Conservation (phyloP, 2,113 vertebrate genomes). For the Syngnathus scovelli region DNA sequence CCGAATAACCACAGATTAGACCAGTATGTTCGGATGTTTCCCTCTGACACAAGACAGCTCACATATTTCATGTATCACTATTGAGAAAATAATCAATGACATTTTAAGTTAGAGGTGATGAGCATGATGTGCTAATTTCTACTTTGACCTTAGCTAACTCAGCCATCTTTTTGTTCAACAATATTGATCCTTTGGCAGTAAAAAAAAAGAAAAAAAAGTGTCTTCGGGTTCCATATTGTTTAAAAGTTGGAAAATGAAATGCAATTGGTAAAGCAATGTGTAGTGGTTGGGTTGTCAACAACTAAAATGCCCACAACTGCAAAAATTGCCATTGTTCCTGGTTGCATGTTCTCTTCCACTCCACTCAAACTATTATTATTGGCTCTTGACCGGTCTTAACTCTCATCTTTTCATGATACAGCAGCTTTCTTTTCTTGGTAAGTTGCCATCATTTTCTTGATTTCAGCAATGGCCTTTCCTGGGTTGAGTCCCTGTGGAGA, state of each 20-base stretch:
- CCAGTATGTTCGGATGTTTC: background rate
- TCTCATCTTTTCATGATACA: conserved; percentile 32
- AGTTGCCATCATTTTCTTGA: conserved; percentile 92
- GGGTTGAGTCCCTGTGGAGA: conserved; percentile 84
- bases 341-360: background rate
- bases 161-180: background rate
- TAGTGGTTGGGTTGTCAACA: background rate
- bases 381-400: background rate
- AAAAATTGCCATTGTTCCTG: background rate
- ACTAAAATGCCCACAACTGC: conserved; percentile 11
- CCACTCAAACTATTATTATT: background rate
- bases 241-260: background rate
- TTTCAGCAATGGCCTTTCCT: conserved; percentile 88
- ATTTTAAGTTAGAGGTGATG: background rate
- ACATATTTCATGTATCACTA: background rate
- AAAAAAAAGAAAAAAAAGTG: background rate
- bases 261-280: background rate
- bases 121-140: background rate
- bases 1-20: background rate
- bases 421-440: conserved; percentile 77
- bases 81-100: background rate
- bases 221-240: background rate
- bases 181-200: background rate
- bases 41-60: background rate
- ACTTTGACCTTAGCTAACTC: background rate